Percentiles rank a stretch among this genome's conserved stretches.
Evolutionary conservation across 2,113 vertebrate species (phyloP).

Genomic region (Myotis yumanensis): DNA sequence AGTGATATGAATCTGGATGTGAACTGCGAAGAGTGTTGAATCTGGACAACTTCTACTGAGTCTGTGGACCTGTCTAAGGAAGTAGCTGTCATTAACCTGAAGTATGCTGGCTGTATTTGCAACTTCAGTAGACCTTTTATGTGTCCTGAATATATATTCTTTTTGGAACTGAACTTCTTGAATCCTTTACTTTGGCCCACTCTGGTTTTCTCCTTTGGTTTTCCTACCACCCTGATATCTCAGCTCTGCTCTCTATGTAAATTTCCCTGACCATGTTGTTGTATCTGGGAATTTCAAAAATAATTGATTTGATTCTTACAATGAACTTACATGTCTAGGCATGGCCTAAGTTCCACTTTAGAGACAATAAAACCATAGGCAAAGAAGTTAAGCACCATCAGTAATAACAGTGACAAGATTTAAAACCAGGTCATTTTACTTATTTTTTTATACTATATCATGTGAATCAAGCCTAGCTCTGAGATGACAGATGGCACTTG

Average conservation of each 20-base stretch:
- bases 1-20: too few relatives aligned
- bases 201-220: not conserved
- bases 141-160: not conserved
- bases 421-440: slow-evolving; percentile 35
- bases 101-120: not conserved
- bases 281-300: not conserved
- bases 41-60: not conserved
- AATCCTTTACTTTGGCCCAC: not conserved
- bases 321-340: not conserved
- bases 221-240: not conserved
- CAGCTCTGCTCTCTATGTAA: not conserved
- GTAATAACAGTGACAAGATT: not conserved
- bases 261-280: not conserved
- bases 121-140: not conserved
- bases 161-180: not conserved
- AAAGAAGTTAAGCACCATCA: not conserved
- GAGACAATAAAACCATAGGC: not conserved
- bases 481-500: slow-evolving; percentile 57
- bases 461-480: slow-evolving; percentile 35
- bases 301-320: not conserved
- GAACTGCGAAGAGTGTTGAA: not conserved
- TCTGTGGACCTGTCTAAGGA: not conserved
- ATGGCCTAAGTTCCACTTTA: not conserved
- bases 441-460: not conserved
- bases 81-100: not conserved